Evolutionary conservation across 92 coral and sea anemone species (phyloP).

Genomic region (Heliopora coerulea): DNA sequence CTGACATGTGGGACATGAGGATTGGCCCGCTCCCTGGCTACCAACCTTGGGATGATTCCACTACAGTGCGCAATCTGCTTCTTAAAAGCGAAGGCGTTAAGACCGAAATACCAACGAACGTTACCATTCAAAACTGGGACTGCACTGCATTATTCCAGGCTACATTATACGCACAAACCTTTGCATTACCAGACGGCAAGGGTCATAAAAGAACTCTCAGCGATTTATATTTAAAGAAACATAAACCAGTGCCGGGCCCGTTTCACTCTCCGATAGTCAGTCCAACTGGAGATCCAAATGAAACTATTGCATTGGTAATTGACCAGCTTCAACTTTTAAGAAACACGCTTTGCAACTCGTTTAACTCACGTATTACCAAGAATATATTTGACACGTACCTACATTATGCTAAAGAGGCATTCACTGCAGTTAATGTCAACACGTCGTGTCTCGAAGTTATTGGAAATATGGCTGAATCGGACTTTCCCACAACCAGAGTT

Average conservation of each 20-base stretch:
- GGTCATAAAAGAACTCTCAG: neutral
- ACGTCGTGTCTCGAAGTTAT: conserved; percentile 20
- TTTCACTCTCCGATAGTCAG: conserved; percentile 37
- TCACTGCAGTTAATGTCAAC: too few species aligned
- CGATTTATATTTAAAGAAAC: conserved; percentile 35
- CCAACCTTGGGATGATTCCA: conserved; percentile 29
- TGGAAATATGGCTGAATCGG: conserved; percentile 12
- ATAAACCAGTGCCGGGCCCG: conserved; percentile 13
- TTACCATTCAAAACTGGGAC: conserved; percentile 27
- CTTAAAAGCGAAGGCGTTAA: conserved; percentile 36
- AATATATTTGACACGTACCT: conserved; percentile 13
- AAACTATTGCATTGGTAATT: too few species aligned
- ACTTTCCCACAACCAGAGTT: conserved; percentile 43
- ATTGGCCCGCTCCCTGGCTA: neutral
- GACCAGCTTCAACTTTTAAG: too few species aligned
- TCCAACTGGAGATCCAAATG: too few species aligned
- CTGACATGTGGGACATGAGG: conserved; percentile 31
- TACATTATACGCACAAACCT: conserved; percentile 13
- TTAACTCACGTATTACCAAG: too few species aligned
- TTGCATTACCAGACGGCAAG: neutral
- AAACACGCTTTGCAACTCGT: conserved; percentile 31
- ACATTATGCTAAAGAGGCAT: neutral
- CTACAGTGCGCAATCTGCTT: neutral
- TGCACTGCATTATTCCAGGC: conserved; percentile 27
- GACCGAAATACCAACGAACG: conserved; percentile 14